A percentile compares a stretch with the other conserved stretches of the same genome.
Conservation (phyloP, 2,113 vertebrate genomes). For the Centropristis striata region DNA sequence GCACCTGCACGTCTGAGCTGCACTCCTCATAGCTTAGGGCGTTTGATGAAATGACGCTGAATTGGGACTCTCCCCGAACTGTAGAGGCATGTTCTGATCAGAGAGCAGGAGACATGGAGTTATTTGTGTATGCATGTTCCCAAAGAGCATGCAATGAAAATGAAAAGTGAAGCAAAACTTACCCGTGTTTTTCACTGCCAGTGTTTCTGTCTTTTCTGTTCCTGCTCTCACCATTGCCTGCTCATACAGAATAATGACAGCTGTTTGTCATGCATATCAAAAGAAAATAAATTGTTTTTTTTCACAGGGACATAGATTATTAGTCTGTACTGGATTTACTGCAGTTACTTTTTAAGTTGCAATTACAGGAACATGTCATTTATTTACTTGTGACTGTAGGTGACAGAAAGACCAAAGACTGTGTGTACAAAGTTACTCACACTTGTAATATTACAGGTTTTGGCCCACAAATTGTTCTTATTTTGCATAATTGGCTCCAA, state of each 20-base stretch:
- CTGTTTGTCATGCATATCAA: neutral
- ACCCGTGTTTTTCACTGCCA: too few species aligned
- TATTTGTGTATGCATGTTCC: neutral
- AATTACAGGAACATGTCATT: neutral
- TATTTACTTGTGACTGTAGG: slow-evolving; percentile 12
- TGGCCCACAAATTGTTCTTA: neutral
- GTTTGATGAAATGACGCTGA: neutral
- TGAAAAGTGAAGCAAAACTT: neutral
- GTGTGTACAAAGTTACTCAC: neutral
- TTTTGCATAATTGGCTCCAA: neutral
- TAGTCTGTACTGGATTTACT: too few species aligned
- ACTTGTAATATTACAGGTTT: neutral
- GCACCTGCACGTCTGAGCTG: neutral
- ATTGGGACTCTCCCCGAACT: neutral
- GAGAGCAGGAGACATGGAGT: neutral
- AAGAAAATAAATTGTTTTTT: neutral
- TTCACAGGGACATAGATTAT: neutral
- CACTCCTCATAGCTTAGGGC: neutral
- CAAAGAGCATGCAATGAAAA: neutral
- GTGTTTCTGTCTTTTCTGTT: neutral
- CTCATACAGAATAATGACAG: neutral
- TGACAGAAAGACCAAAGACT: neutral
- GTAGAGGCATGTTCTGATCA: neutral
- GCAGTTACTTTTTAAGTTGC: neutral
- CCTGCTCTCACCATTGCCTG: neutral